Evolutionary conservation across 2,888 invertebrate species (phyloP), one percentile per base, ranked within the genome.

Genomic region (Ornithoptera priamus): DNA sequence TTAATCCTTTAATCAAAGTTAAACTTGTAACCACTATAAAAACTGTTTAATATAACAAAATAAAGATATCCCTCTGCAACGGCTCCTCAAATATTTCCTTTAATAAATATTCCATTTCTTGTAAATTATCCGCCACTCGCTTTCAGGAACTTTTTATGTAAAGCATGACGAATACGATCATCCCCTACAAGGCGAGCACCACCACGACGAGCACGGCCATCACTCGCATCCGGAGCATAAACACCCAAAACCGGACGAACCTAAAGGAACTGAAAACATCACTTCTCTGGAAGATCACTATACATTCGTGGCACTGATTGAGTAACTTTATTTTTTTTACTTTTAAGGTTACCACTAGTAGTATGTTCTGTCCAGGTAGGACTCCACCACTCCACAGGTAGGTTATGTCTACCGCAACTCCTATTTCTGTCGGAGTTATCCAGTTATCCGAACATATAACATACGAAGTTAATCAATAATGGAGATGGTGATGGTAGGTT

Each of bases 221-320:
- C 50, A 18, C 50, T 10, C 42, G 20, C 42, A 42, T 7, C 15
- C 58, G 36, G 30, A n/a, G n/a, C 18, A 60, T 15, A 15, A 22
- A 6, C 59, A 62, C 12, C 65, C 57, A n/a, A 39, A 57, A 7
- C 42, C n/a, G 22, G 5, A 39, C 6, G n/a, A 65, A 58, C 57
- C 62, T 24, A 62, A 62, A 57, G 62, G 42, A 22, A 20, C 18
- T 17, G 56, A 62, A 57, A 61, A 20, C 30, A 36, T 30, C n/a
- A n/a, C 60, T 18, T 46, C 50, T 60, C 60, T 59, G 46, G 66
- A 66, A 6, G 77, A 78, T 39, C 72, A 75, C 5, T 78, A 81
- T 61, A 77, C 81, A 8, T 85, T 83, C 65, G 81, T 85, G 5
- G 81, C 83, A 1, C 68, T 85, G 62, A 77, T 85, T 67, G 84